These are phyloP conservation scores for Bicyclus anynana DNA, from an alignment of 1,140 invertebrate genomes.

Conservation along the genomic window DNA sequence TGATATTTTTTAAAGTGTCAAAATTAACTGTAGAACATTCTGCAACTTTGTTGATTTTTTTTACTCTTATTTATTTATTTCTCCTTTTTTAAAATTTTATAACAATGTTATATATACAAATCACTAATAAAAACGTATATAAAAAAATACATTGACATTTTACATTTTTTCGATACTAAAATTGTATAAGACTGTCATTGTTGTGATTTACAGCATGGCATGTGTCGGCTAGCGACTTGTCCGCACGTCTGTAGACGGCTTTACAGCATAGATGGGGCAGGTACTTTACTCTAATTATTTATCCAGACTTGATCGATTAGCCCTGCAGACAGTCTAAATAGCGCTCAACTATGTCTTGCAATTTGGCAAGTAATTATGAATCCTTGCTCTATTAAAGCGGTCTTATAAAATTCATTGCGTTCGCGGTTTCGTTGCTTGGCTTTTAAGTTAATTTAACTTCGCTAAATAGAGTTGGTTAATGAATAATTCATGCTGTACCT, in stretches of 20 bases:
- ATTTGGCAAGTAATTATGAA: background rate
- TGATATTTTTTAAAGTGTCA: too few species aligned
- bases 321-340: background rate
- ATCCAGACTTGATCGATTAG: slow-evolving; percentile 2
- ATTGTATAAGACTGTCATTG: too few species aligned
- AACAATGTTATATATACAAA: too few species aligned
- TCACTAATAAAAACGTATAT: too few species aligned
- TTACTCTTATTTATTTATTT: too few species aligned
- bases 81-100: too few species aligned
- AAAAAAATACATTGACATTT: too few species aligned
- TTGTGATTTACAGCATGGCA: too few species aligned
- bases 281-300: background rate
- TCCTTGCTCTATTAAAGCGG: background rate
- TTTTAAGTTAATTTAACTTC: background rate
- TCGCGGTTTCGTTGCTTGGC: background rate
- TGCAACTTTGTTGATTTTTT: too few species aligned
- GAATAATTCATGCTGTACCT: background rate
- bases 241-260: background rate
- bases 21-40: too few species aligned
- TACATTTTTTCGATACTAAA: too few species aligned
- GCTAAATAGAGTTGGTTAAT: background rate
- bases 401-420: background rate
- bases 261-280: background rate
- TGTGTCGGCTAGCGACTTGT: background rate
- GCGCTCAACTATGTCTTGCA: background rate